Conservation (phyloP, 2,113 vertebrate species). For the Butorides virescens region DNA sequence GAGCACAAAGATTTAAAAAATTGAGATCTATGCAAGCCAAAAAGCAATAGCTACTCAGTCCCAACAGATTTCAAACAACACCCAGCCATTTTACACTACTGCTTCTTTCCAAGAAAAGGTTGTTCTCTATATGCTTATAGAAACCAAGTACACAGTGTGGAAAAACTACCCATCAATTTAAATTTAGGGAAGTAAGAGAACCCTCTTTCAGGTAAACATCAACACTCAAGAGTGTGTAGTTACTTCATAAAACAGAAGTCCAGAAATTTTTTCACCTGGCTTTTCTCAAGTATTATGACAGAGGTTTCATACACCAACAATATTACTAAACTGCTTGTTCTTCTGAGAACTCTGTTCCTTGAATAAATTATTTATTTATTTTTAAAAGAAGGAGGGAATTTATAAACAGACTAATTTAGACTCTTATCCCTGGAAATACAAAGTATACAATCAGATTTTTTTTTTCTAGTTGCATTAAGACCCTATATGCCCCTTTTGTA, state of each 20-base stretch:
- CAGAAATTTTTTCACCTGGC: not conserved
- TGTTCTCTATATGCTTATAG: not conserved
- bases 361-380: too few relatives aligned
- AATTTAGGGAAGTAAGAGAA: not conserved
- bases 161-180: not conserved
- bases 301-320: not conserved
- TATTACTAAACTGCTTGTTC: not conserved
- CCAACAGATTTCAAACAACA: not conserved
- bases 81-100: not conserved
- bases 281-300: not conserved
- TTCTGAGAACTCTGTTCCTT: not conserved
- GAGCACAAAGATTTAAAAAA: not conserved
- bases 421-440: not conserved
- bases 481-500: not conserved
- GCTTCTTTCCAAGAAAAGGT: not conserved
- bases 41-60: not conserved
- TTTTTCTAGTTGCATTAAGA: not conserved
- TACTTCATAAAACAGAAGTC: not conserved
- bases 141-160: not conserved
- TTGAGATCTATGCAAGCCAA: not conserved
- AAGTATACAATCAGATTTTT: not conserved
- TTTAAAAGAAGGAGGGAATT: not conserved
- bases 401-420: not conserved
- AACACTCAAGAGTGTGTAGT: not conserved
- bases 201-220: not conserved